phyloP scores from a whole-genome alignment of 2,888 invertebrate species.

The Apamea crenata region DNA sequence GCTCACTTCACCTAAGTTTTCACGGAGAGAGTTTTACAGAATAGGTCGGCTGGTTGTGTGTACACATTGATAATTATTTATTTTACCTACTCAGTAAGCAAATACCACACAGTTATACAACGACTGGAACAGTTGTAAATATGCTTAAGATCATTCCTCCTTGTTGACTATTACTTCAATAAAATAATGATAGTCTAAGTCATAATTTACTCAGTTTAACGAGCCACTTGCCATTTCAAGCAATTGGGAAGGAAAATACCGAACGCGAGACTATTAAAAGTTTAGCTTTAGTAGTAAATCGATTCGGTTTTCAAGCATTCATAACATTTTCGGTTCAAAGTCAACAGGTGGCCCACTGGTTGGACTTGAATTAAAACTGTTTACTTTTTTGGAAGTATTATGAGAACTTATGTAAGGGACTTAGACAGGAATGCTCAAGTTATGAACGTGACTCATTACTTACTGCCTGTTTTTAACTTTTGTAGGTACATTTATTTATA shows the following conservation, averaged over 20 bases:
- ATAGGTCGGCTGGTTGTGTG: neutral
- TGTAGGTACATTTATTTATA: neutral
- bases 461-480: neutral
- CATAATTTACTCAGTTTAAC: constrained; percentile 11
- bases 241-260: constrained; percentile 27
- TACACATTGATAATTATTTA: neutral
- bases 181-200: constrained; percentile 2
- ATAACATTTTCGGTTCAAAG: constrained; percentile 55
- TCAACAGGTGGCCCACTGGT: constrained; percentile 53
- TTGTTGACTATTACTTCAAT: neutral
- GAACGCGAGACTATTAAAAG: constrained; percentile 38
- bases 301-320: constrained; percentile 50
- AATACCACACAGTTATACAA: no score
- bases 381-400: constrained; percentile 54
- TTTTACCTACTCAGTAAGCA: neutral
- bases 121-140: neutral
- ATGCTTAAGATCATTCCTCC: neutral
- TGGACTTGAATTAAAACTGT: constrained; percentile 46
- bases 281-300: constrained; percentile 26
- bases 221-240: constrained; percentile 14
- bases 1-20: no score
- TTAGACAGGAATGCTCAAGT: constrained; percentile 23
- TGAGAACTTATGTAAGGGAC: constrained; percentile 43
- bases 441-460: constrained; percentile 1
- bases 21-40: no score